phyloP scores from a whole-genome alignment of 1,140 invertebrate species.

The Cotesia vestalis region DNA sequence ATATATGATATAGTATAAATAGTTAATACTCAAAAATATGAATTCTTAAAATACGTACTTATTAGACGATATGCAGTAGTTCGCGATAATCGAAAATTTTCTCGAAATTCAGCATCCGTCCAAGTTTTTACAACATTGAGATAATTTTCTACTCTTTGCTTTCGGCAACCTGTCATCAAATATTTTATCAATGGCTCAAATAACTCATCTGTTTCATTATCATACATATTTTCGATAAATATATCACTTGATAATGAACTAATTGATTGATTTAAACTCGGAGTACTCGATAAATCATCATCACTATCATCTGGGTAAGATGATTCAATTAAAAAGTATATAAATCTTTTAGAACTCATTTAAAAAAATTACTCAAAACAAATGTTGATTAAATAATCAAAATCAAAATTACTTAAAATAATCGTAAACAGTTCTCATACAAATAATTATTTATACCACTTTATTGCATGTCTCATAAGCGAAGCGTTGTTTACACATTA shows the following conservation, averaged over 20 bases:
- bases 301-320: too few species aligned
- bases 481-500: too few species aligned
- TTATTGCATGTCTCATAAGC: too few species aligned
- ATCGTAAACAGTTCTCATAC: too few species aligned
- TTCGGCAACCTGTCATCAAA: conserved; percentile 19
- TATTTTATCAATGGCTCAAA: conserved; percentile 25
- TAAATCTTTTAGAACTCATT: too few species aligned
- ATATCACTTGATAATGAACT: conserved; percentile 1
- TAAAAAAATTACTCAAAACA: too few species aligned
- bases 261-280: conserved; percentile 8
- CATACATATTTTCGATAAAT: conserved; percentile 10
- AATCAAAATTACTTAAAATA: too few species aligned
- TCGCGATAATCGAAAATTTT: conserved; percentile 28
- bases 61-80: conserved; percentile 25
- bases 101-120: conserved; percentile 21
- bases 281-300: neutral
- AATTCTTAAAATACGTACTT: conserved; percentile 16
- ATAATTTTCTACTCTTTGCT: conserved; percentile 26
- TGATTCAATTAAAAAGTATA: too few species aligned
- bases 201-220: conserved; percentile 17
- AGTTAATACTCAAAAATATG: neutral
- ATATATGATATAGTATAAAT: conserved; percentile 8
- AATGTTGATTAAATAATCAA: too few species aligned
- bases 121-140: conserved; percentile 28
- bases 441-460: too few species aligned